phyloP scores from a whole-genome alignment of 2,113 vertebrate genomes.

The Prionailurus viverrinus region DNA sequence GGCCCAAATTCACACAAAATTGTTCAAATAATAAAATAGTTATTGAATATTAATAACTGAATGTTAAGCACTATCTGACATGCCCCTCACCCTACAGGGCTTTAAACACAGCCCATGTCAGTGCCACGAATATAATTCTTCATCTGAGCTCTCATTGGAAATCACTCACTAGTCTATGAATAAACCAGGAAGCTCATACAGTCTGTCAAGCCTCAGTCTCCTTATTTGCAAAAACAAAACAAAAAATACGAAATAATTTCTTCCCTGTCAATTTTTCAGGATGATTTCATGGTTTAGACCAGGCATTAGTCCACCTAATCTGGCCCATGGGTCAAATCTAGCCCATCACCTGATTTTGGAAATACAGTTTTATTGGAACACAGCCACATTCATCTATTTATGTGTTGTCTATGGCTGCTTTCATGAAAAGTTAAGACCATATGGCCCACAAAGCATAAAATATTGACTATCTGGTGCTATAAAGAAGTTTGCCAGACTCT shows the following conservation, averaged over 20 bases:
- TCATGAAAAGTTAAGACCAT: background rate
- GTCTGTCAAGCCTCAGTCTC: background rate
- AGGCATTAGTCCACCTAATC: background rate
- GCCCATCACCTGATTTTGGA: background rate
- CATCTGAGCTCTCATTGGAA: background rate
- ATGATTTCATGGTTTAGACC: background rate
- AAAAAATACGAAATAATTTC: background rate
- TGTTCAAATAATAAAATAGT: conserved; percentile 25
- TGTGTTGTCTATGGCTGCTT: background rate
- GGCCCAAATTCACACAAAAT: background rate
- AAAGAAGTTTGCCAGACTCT: background rate
- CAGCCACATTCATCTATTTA: background rate
- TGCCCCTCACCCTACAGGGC: background rate
- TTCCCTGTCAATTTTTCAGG: background rate
- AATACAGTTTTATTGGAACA: conserved; percentile 31
- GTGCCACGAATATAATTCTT: background rate
- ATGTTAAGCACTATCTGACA: background rate
- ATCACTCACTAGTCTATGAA: background rate
- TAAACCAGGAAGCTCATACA: background rate
- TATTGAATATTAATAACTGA: background rate
- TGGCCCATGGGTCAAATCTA: background rate
- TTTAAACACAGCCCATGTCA: background rate
- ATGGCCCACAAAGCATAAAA: background rate
- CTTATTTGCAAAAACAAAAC: background rate
- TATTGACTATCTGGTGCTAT: background rate